Conservation (phyloP, 2,888 invertebrate species). For the Osmoderma eremita region DNA sequence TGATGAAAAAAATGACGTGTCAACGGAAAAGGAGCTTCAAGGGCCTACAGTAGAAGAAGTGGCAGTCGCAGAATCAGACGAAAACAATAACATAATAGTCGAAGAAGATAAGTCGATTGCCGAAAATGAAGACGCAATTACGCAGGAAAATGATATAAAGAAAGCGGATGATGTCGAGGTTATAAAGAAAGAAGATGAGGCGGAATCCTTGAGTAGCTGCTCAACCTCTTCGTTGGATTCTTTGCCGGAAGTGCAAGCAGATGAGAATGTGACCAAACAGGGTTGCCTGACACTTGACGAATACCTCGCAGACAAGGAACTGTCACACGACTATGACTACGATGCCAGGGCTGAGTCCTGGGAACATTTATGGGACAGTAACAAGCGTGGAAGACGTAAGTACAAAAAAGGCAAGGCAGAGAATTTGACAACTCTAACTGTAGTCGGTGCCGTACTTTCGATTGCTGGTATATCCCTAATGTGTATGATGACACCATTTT, state of each 20-base stretch:
- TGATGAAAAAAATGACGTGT: slow-evolving; percentile 22
- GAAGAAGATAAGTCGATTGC: too few relatives aligned
- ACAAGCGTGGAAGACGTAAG: slow-evolving; percentile 39
- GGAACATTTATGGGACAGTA: slow-evolving; percentile 37
- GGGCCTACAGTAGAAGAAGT: neutral
- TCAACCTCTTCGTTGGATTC: slow-evolving; percentile 20
- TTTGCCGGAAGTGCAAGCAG: slow-evolving; percentile 16
- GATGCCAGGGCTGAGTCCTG: slow-evolving; percentile 41
- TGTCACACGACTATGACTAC: slow-evolving; percentile 48
- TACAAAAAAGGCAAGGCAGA: slow-evolving; percentile 48
- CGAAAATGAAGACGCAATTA: too few relatives aligned
- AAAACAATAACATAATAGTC: slow-evolving; percentile 12
- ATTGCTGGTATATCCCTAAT: slow-evolving; percentile 54
- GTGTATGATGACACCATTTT: slow-evolving; percentile 51
- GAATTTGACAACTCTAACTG: slow-evolving; percentile 50
- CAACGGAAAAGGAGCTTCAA: neutral
- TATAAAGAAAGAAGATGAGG: slow-evolving; percentile 26
- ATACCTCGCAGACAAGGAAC: slow-evolving; percentile 47
- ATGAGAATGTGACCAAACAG: slow-evolving; percentile 28
- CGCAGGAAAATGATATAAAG: neutral
- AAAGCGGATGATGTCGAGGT: too few relatives aligned
- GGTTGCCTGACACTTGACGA: slow-evolving; percentile 52
- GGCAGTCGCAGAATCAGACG: neutral
- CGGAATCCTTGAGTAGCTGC: slow-evolving; percentile 30
- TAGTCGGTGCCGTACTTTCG: slow-evolving; percentile 53